Evolutionary conservation across 2,888 invertebrate species (phyloP), one percentile per base, ranked within the genome.

Genomic region (Tenthredo amoena): DNA sequence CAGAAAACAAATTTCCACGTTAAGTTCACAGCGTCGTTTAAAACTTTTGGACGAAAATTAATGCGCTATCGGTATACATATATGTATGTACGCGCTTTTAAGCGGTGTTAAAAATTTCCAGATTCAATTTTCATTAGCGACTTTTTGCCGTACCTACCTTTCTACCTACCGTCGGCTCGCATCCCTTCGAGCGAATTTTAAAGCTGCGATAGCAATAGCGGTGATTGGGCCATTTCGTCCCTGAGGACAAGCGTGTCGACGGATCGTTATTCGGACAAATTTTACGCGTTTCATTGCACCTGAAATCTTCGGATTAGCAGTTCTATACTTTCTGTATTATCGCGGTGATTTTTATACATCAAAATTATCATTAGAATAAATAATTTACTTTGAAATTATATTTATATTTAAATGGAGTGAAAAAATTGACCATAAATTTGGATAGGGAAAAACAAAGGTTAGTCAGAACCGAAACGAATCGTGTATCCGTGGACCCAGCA

Each of bases 401-500:
- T 10, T 5, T 10, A 10, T 10, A 7, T 2, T 2, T 7, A 1
- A 58, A 58, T 7, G 58, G 58, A 65, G 68, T 40, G n/a, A 43
- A 74, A 74, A 74, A 74, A 7, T 10, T 43, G 37, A 34, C 40
- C 58, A 18, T n/a, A 40, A 40, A 21, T 37, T 40, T 37, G 6
- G 34, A 2, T 15, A 15, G 40, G 21, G 34, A 12, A 37, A 47
- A 40, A 81, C 40, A 81, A 21, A 81, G 5, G 58, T 81, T 62
- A 62, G 62, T 81, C 81, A 37, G 58, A 81, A 12, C 37, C 81
- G 34, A 37, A 31, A 84, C 77, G 77, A 85, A 76, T 84, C 84
- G 15, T 40, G 62, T 37, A 40, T 34, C 62, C 79, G 6, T 37
- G 26, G n/a, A 68, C 47, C 21, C 62, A 21, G 68, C 50, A 79